These are phyloP conservation scores for Nettapus auritus DNA, from an alignment of 2,113 vertebrate species.

Conservation along the genomic window DNA sequence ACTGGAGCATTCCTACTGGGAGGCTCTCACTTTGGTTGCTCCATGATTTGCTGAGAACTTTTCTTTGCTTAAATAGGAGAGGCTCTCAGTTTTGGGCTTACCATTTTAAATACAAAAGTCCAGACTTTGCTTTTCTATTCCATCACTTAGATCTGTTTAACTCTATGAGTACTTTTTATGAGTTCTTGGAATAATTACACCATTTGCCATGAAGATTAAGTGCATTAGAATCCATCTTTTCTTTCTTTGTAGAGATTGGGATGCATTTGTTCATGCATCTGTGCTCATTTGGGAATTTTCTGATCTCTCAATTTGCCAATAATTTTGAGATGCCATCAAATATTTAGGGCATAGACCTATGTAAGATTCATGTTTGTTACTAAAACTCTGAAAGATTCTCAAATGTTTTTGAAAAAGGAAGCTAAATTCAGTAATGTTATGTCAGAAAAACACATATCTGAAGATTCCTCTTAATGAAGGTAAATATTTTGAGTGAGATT, in stretches of 20 bases:
- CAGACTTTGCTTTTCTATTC: not conserved
- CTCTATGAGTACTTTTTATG: not conserved
- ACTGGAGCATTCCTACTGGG: not conserved
- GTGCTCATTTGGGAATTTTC: not conserved
- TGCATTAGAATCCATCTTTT: not conserved
- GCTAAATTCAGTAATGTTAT: rapidly evolving
- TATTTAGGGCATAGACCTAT: not conserved
- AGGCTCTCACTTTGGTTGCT: not conserved
- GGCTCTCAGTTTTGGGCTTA: not conserved
- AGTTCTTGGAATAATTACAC: not conserved
- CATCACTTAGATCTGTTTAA: not conserved
- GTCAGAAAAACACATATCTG: not conserved
- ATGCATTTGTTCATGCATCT: not conserved
- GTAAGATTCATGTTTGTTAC: not conserved
- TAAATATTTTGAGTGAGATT: not conserved
- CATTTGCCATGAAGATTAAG: not conserved
- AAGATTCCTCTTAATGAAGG: not conserved
- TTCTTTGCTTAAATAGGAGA: not conserved
- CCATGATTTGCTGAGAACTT: not conserved
- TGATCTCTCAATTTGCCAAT: not conserved
- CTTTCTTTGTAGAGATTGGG: not conserved
- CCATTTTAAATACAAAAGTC: not conserved
- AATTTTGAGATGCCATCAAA: not conserved
- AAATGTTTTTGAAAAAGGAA: not conserved
- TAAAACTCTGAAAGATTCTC: not conserved